Base-by-base conservation (phyloP, 2,888 invertebrate species). In the Ethmia dodecea region DNA sequence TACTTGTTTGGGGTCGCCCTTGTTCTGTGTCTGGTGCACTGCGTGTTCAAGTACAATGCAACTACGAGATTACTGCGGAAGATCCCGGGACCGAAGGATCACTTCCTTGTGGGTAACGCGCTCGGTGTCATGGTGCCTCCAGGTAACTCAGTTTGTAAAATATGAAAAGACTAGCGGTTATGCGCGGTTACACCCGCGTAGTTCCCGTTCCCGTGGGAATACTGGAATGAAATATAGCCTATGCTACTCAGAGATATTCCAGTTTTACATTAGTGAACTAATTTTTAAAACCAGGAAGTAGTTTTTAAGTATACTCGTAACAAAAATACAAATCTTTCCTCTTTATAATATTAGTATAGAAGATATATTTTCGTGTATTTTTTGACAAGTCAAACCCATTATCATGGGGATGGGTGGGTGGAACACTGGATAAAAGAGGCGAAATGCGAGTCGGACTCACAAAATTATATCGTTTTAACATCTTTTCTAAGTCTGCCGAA, bases 91-190 rank as follows among this genome's bases (percentile, higher is more conserved):
- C 35, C 35, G 2, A 31, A 26, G 28, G 20, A 32, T 12, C 12
- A 25, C 6, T 32, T 37, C 25, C 9, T 38, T 10, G 5, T 32
- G 12, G 43, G 35, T 28, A 30, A 69, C 42, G 55, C 43, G 8
- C 29, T 54, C 3, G 49, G 45, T 11, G 25, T 59, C 13, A 16
- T 58, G 2, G 27, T 45, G 1, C 37, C 55, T 3, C 54, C 67
- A 51, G 62, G 71, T 70, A 33, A 34, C 42, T 34, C 28, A 30
- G 9, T 43, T 39, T 27, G 31, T 5, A 22, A 22, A 8, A 15
- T 22, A 22, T 22, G 22, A 22, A 22, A 22, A 18, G 1, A 18
- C 5, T 8, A 5, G 9, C 9, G 9, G 9, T 18, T 18, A 18
- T 18, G 1, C 9, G 18, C 9, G 9, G 5, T 18, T n/a, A n/a